Percentiles rank a stretch among this genome's conserved stretches.
Evolutionary conservation across 2,888 invertebrate genomes (phyloP).

Genomic region (Lasioglossum figueresi): DNA sequence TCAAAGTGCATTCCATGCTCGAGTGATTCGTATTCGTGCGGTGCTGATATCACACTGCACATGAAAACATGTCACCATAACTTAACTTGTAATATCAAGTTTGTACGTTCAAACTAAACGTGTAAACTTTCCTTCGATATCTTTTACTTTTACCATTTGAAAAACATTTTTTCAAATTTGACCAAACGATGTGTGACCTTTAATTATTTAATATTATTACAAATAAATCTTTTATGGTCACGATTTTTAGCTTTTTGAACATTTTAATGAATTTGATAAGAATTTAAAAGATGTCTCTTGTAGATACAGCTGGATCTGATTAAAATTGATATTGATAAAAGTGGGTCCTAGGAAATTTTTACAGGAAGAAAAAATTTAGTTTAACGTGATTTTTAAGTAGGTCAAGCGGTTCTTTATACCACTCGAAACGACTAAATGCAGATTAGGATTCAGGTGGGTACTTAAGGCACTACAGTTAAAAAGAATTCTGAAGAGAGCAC

Average conservation of each 20-base stretch:
- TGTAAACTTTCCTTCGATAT: background rate
- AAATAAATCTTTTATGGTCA: too few species aligned
- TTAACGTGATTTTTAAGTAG: background rate
- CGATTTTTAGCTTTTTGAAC: too few species aligned
- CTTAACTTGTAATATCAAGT: background rate
- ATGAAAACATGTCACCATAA: background rate
- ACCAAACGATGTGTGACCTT: too few species aligned
- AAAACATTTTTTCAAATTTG: too few species aligned
- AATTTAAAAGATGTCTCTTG: too few species aligned
- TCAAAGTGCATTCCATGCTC: background rate
- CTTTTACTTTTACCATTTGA: background rate
- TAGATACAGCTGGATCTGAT: background rate
- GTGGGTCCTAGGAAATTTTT: background rate
- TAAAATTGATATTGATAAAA: background rate
- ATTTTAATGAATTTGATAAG: too few species aligned
- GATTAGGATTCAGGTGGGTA: constrained; percentile 1
- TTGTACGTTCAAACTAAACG: background rate
- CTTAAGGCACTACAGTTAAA: background rate
- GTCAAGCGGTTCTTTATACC: background rate
- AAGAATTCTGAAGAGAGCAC: constrained; percentile 11
- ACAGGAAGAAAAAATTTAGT: background rate
- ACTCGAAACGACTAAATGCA: background rate
- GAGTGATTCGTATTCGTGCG: background rate
- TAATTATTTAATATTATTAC: too few species aligned
- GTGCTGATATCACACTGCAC: background rate